Evolutionary conservation across 2,113 vertebrate genomes (phyloP).

Genomic region (Capricornis sumatraensis): DNA sequence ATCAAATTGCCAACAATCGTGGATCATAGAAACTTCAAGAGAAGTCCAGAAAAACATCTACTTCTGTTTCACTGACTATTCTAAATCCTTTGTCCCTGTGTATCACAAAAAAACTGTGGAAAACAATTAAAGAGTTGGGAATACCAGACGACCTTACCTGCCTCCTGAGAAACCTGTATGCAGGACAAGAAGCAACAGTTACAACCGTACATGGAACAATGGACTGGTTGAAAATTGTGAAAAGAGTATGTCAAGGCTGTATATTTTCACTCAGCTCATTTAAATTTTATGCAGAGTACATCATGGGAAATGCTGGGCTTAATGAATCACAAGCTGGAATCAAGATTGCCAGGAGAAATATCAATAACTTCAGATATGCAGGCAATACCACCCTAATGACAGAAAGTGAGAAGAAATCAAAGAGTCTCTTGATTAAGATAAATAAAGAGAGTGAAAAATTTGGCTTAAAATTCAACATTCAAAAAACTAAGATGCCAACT

Average conservation of each 20-base stretch:
- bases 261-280: neutral
- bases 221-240: neutral
- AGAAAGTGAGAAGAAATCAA: neutral
- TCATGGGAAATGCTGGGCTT: neutral
- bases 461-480: neutral
- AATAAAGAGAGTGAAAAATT: neutral
- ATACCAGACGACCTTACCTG: neutral
- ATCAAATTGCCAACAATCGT: neutral
- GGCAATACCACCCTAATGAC: neutral
- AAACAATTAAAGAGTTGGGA: neutral
- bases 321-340: neutral
- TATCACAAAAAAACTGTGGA: neutral
- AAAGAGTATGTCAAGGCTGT: neutral
- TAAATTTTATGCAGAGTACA: neutral
- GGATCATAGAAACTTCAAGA: neutral
- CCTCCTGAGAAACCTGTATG: neutral
- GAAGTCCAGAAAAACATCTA: neutral
- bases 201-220: neutral
- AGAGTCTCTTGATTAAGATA: neutral
- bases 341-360: neutral
- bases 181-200: neutral
- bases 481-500: neutral
- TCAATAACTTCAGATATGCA: neutral
- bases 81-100: neutral
- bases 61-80: neutral